Conservation (phyloP, 2,797 vertebrate species). For the Lepus townsendii region DNA sequence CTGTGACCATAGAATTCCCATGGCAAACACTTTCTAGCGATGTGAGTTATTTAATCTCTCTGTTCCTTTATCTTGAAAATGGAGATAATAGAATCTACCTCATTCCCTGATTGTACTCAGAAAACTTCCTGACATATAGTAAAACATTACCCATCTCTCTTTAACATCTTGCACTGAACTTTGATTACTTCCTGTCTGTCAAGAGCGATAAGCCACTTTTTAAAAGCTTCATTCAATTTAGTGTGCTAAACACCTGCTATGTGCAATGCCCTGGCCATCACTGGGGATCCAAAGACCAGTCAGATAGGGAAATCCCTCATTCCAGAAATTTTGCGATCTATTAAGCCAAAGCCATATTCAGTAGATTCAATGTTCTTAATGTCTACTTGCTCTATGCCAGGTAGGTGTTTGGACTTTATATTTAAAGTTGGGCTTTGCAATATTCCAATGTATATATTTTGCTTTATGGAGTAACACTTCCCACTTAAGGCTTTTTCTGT, state of each 20-base stretch:
- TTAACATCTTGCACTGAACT: constrained; percentile 53
- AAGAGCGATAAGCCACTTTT: constrained; percentile 29
- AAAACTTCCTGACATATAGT: neutral
- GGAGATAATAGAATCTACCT: constrained; percentile 13
- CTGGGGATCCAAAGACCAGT: neutral
- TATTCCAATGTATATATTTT: neutral
- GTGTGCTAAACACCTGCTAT: constrained; percentile 6
- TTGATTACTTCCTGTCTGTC: constrained; percentile 30
- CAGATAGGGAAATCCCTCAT: neutral
- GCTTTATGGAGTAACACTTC: neutral
- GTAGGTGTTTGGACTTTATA: neutral
- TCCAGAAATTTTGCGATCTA: constrained; percentile 30
- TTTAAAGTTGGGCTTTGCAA: constrained; percentile 26
- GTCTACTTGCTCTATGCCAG: neutral
- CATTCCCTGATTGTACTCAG: constrained; percentile 2
- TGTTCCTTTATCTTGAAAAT: constrained; percentile 50
- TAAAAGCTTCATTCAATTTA: neutral
- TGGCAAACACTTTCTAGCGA: neutral
- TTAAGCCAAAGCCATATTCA: constrained; percentile 30
- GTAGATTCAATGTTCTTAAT: neutral
- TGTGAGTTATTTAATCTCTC: neutral
- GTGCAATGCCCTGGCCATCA: neutral
- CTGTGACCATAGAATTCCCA: neutral
- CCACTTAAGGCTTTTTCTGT: neutral
- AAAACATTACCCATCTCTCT: constrained; percentile 20